Conservation (phyloP, 2,888 invertebrate species). For the Galeopsomyia nigrocyanea region DNA sequence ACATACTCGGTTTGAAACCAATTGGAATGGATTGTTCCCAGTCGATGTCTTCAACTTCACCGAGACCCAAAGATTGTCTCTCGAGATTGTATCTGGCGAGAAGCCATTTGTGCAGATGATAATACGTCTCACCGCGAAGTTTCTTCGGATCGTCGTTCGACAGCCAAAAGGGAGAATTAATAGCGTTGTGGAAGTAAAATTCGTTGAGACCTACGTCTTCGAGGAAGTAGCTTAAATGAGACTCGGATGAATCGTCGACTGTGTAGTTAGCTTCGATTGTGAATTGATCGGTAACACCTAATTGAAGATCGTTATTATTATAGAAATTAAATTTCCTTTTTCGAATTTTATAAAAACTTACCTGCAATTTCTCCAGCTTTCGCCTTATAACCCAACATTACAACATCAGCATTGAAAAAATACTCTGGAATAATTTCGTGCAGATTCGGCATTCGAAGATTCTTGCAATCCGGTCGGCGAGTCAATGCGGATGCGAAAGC, state of each 20-base stretch:
- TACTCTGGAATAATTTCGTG: conserved; percentile 78
- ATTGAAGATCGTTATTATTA: too few relatives aligned
- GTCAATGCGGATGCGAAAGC: conserved; percentile 74
- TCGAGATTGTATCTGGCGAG: conserved; percentile 78
- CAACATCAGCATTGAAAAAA: conserved; percentile 74
- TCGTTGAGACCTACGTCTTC: conserved; percentile 80
- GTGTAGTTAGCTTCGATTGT: conserved; percentile 76
- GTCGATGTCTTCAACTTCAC: conserved; percentile 74
- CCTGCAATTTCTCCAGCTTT: conserved; percentile 56
- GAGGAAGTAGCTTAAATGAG: conserved; percentile 77
- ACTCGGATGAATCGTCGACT: conserved; percentile 59
- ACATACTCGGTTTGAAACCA: conserved; percentile 74
- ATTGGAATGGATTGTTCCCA: conserved; percentile 70
- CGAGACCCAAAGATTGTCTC: conserved; percentile 75
- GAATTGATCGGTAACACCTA: conserved; percentile 66
- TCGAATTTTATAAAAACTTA: conserved; percentile 28
- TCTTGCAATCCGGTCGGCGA: conserved; percentile 73
- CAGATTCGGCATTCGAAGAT: conserved; percentile 76
- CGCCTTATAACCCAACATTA: conserved; percentile 62
- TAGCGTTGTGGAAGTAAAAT: conserved; percentile 75
- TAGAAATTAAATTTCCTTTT: too few relatives aligned
- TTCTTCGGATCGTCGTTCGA: conserved; percentile 71
- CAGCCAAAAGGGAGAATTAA: conserved; percentile 78
- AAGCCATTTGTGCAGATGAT: conserved; percentile 76
- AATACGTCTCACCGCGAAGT: conserved; percentile 76